Conservation (phyloP, 2,888 invertebrate genomes). For the Pseudoips prasinana region DNA sequence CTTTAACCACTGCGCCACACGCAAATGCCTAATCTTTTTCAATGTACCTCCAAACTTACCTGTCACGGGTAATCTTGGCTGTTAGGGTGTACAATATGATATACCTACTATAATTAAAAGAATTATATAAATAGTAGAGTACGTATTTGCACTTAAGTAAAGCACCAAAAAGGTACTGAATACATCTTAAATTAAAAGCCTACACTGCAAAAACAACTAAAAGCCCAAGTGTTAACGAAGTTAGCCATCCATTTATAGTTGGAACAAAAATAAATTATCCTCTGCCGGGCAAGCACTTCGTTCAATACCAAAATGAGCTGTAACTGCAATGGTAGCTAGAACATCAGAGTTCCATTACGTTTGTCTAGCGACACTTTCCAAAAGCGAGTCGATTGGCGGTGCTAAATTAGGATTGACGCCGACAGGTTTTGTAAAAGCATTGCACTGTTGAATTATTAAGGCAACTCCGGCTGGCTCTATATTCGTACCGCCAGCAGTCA, state of each 20-base stretch:
- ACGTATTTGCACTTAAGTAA: too few species aligned
- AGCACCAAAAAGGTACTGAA: too few species aligned
- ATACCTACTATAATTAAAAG: too few species aligned
- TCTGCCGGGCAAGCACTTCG: constrained; percentile 24
- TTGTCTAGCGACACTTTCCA: constrained; percentile 76
- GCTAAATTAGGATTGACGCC: constrained; percentile 79
- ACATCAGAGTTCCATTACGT: constrained; percentile 76
- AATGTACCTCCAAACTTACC: too few species aligned
- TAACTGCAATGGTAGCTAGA: constrained; percentile 44
- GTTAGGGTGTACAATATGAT: too few species aligned
- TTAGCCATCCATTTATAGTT: constrained; percentile 8
- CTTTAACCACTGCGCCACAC: too few species aligned
- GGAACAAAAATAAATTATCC: constrained; percentile 26
- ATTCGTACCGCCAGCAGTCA: constrained; percentile 63
- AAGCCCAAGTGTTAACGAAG: too few species aligned
- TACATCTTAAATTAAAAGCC: too few species aligned
- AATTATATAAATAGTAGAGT: too few species aligned
- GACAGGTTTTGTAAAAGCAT: constrained; percentile 82
- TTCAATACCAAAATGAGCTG: constrained; percentile 37
- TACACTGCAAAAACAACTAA: too few species aligned
- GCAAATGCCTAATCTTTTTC: too few species aligned
- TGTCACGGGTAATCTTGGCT: too few species aligned
- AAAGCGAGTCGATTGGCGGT: constrained; percentile 72
- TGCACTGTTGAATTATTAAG: constrained; percentile 82
- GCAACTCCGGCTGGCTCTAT: constrained; percentile 72